Base-by-base conservation (phyloP, 2,113 vertebrate genomes). In the Dicentrarchus labrax region DNA sequence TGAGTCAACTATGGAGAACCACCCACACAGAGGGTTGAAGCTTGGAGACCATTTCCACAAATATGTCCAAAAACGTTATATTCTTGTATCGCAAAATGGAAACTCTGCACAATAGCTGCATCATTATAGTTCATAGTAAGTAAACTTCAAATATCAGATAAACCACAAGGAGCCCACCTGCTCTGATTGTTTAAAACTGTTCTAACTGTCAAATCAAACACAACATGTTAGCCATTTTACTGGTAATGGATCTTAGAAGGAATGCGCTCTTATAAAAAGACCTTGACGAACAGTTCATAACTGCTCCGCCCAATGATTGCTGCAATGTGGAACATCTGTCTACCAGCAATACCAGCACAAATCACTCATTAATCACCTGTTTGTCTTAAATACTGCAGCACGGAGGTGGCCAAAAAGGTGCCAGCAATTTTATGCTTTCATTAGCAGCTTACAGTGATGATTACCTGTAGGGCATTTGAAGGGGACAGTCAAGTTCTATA, bases 301-400 rank as follows among this genome's bases (percentile, higher is more conserved):
- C 71, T 8, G 82, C 73, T 79, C 83, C 22, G 15, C 67, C 83
- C 76, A 80, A 80, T 87, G 72, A 85, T 51, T 48, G 68, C 82
- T 53, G 76, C 80, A 61, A 19, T 86, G 70, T 81, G 77, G 76
- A 88, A 88, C 92, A 93, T 82, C 90, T 92, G 92, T 90, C 86
- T 57, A 78, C 78, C 78, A 85, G 82, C 79, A 78, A 89, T 62
- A 88, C 72, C 73, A 57, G 85, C 89, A 66, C 86, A 87, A 93
- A 86, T 92, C 91, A 73, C 76, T 86, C 93, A 91, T 93, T 91
- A 92, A 92, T 93, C 92, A 90, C 83, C 86, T 82, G 83, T 91
- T 92, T 92, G 88, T 88, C 83, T 85, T 84, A 83, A 90, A 89
- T 73, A 82, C 76, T 78, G 80, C 76, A 62, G 77, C 72, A 43